Evolutionary conservation across 2,797 vertebrate species (phyloP), one percentile per base, ranked within the genome.

Genomic region (Poecilia velifera): DNA sequence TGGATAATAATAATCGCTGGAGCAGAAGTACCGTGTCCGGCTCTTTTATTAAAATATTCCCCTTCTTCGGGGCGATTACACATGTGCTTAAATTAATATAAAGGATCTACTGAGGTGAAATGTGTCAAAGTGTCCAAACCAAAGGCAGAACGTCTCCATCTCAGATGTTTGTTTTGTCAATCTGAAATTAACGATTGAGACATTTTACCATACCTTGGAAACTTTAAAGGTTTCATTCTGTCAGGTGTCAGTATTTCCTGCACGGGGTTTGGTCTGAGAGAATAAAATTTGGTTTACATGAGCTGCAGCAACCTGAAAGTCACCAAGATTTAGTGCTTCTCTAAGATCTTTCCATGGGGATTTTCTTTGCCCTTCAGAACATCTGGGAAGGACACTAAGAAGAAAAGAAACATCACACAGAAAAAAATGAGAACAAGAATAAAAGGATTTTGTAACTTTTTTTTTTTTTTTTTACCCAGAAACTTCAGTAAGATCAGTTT

Each of bases 341-440:
- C 70, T 59, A 22, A 71, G 47, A 83, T 55, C 57, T 46, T 18
- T 43, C 45, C 45, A 41, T 80, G 76, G 14, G 49, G 45, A 72
- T 74, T 82, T 31, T 80, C 57, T 78, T 76, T 84, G 77, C 51
- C 82, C 85, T 89, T 84, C 68, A 82, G 3, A 68, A 80, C 43
- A 72, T 45, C 22, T 72, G 36, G 36, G 73, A 82, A 70, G 81
- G 51, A 82, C 34, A 78, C 12, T 43, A 55, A 76, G 55, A 41
- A 41, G n/a, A 55, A 73, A 43, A 70, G 36, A 77, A 45, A 82
- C 46, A 70, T n/a, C 66, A 6, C 41, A 74, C 28, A 34, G 62
- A 71, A 43, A 39, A 74, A 39, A 74, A 39, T 47, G 25, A 41
- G 45, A 28, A 72, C 78, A 47, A 45, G 7, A 3, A 72, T 41